phyloP scores from a whole-genome alignment of 2,113 vertebrate genomes.

The Grus americana region DNA sequence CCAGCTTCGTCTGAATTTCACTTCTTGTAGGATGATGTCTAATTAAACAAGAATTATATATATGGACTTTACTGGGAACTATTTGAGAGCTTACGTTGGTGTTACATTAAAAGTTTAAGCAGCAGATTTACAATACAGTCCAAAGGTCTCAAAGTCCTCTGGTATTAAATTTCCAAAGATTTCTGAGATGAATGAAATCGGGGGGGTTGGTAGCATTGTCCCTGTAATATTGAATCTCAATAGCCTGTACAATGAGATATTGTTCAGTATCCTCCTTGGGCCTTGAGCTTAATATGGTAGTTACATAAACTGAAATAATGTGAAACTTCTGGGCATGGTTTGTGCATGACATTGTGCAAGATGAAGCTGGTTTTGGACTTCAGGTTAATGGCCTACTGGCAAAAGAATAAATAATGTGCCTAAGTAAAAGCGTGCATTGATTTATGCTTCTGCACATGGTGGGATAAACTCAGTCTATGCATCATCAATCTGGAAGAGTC shows the following conservation, averaged over 20 bases:
- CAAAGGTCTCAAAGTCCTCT: slow-evolving; percentile 7
- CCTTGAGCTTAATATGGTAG: slow-evolving; percentile 5
- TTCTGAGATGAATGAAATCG: slow-evolving; percentile 1
- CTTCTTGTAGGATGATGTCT: background rate
- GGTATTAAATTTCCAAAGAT: slow-evolving; percentile 5
- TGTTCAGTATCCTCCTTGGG: slow-evolving; percentile 45
- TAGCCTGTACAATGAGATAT: slow-evolving; percentile 33
- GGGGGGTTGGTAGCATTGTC: slow-evolving; percentile 3
- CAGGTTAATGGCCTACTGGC: slow-evolving; percentile 5
- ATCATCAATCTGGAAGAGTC: background rate
- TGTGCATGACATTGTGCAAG: background rate
- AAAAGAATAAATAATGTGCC: background rate
- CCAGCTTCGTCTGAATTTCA: slow-evolving; percentile 13
- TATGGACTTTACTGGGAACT: background rate
- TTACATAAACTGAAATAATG: slow-evolving; percentile 52
- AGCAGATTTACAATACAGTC: slow-evolving; percentile 1
- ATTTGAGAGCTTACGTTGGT: background rate
- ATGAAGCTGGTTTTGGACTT: background rate
- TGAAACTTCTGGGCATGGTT: slow-evolving; percentile 1
- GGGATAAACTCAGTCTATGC: background rate
- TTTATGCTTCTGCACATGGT: background rate
- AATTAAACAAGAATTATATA: background rate
- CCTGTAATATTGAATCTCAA: slow-evolving; percentile 26
- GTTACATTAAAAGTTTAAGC: background rate
- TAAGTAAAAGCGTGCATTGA: background rate